Evolutionary conservation across 2,113 vertebrate species (phyloP).

Genomic region (Capreolus pygargus): DNA sequence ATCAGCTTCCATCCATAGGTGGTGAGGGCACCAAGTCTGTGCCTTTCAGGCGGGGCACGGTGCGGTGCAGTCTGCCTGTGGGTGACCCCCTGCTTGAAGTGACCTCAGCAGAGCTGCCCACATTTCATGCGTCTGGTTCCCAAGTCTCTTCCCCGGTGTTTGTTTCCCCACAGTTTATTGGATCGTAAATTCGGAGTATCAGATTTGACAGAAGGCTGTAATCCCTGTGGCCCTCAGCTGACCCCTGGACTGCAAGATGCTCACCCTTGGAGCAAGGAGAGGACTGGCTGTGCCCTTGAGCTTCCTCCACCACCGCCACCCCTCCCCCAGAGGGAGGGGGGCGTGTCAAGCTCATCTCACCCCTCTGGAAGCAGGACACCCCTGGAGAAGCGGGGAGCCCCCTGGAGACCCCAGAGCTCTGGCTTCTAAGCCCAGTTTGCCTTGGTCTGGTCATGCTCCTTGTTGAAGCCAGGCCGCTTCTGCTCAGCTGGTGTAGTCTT

Average conservation of each 20-base stretch:
- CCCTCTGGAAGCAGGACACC: neutral
- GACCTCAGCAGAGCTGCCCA: neutral
- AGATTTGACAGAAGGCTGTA: neutral
- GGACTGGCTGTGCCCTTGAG: neutral
- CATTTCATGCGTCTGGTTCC: neutral
- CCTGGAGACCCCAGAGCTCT: rapidly evolving
- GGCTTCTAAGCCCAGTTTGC: neutral
- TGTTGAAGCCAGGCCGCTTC: neutral
- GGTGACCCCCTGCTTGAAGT: too few species aligned
- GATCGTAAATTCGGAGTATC: neutral
- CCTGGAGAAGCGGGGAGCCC: neutral
- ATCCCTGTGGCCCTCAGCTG: neutral
- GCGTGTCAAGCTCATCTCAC: neutral
- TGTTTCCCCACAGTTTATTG: neutral
- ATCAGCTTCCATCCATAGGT: neutral
- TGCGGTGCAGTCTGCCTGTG: neutral
- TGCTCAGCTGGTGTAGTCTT: neutral
- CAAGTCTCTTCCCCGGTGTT: neutral
- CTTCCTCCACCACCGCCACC: neutral
- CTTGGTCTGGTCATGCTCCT: neutral
- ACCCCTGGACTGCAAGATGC: neutral
- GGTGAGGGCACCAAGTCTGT: neutral
- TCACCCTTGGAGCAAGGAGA: neutral
- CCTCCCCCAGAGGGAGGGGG: neutral
- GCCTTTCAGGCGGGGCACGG: neutral